Percentiles rank a stretch among this genome's conserved stretches.
phyloP scores from a whole-genome alignment of 1,140 invertebrate species.

The Battus philenor region DNA sequence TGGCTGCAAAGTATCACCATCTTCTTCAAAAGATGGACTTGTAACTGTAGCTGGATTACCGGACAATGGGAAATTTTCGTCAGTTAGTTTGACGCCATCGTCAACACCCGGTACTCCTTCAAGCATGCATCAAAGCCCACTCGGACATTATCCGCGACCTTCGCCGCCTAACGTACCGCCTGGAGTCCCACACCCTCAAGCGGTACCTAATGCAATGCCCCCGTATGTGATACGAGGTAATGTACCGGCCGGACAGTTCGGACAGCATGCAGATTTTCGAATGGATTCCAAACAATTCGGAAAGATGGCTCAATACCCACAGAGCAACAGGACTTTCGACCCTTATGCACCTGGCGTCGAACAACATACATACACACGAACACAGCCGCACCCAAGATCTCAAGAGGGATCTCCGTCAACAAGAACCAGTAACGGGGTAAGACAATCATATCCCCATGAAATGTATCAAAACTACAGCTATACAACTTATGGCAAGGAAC shows the following conservation, averaged over 20 bases:
- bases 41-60: conserved; percentile 42
- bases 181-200: conserved; percentile 76
- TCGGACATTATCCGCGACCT: conserved; percentile 78
- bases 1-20: conserved; percentile 74
- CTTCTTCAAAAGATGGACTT: conserved; percentile 72
- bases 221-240: conserved; percentile 76
- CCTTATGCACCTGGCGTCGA: conserved; percentile 46
- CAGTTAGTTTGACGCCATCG: conserved; percentile 80
- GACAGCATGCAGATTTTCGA: conserved; percentile 66
- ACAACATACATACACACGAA: conserved; percentile 50
- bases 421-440: conserved; percentile 47
- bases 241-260: conserved; percentile 60
- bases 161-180: conserved; percentile 78
- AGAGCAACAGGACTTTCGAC: conserved; percentile 57
- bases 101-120: conserved; percentile 80
- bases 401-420: conserved; percentile 47
- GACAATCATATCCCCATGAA: conserved; percentile 68
- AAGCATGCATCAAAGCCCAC: conserved; percentile 75
- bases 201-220: conserved; percentile 76
- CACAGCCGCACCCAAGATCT: conserved; percentile 47
- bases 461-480: conserved; percentile 77
- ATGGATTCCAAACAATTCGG: conserved; percentile 70
- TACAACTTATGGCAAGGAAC: conserved; percentile 65
- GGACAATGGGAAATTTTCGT: conserved; percentile 71
- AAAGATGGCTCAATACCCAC: conserved; percentile 68